phyloP scores from a whole-genome alignment of 2,797 vertebrate genomes.

The Fistularia commersonii region DNA sequence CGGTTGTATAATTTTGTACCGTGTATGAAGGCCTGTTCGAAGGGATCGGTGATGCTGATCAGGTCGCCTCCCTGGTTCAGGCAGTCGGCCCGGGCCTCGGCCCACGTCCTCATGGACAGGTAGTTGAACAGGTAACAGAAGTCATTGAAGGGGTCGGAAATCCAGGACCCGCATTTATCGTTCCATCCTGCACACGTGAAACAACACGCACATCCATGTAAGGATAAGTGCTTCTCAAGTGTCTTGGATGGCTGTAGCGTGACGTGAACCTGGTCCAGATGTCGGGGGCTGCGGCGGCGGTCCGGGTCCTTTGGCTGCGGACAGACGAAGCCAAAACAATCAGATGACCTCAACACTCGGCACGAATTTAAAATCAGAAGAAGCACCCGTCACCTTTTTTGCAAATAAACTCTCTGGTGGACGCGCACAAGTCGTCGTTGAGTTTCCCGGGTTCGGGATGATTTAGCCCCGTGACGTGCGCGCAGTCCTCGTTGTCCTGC shows the following conservation, averaged over 20 bases:
- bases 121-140: slow-evolving; percentile 77
- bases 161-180: slow-evolving; percentile 75
- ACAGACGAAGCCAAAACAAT: slow-evolving; percentile 4
- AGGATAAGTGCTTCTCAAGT: not conserved
- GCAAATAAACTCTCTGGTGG: slow-evolving; percentile 68
- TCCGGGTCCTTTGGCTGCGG: slow-evolving; percentile 70
- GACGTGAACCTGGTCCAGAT: slow-evolving; percentile 72
- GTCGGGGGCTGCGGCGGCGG: slow-evolving; percentile 73
- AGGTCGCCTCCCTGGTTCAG: slow-evolving; percentile 77
- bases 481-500: slow-evolving; percentile 71
- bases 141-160: slow-evolving; percentile 72
- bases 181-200: slow-evolving; percentile 69
- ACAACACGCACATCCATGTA: not conserved
- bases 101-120: slow-evolving; percentile 72
- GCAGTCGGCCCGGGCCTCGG: slow-evolving; percentile 74
- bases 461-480: slow-evolving; percentile 52
- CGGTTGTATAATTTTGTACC: slow-evolving; percentile 36
- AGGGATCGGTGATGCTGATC: slow-evolving; percentile 73
- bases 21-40: slow-evolving; percentile 74
- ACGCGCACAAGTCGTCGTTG: slow-evolving; percentile 66
- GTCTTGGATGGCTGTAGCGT: not conserved
- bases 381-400: slow-evolving; percentile 65
- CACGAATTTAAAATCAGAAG: not conserved
- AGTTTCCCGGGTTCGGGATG: slow-evolving; percentile 50
- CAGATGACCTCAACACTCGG: not conserved